Percentiles rank a stretch among this genome's conserved stretches.
phyloP scores from a whole-genome alignment of 2,113 vertebrate species.

The zebrafish (Danio rerio) region GRCz12tu NC_133179.1:72163501-72164000 shows the following conservation, averaged over 20 bases:
- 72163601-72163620: conserved; percentile 58
- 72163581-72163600: conserved; percentile 59
- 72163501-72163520: no score
- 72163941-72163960: conserved; percentile 68
- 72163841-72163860: conserved; percentile 78
- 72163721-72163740: conserved; percentile 75
- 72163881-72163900: neutral
- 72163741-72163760: conserved; percentile 65
- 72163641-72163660: conserved; percentile 57
- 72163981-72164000: conserved; percentile 46
- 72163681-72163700: conserved; percentile 80
- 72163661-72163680: neutral
- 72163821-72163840: conserved; percentile 76
- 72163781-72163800: conserved; percentile 72
- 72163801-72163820: conserved; percentile 63
- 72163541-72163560: no score
- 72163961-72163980: conserved; percentile 61
- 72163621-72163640: conserved; percentile 58
- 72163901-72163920: neutral
- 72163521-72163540: no score
- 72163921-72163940: conserved; percentile 56
- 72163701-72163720: conserved; percentile 76
- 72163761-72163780: conserved; percentile 79
- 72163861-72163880: conserved; percentile 64
- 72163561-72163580: no score